Percentiles rank a stretch among this genome's conserved stretches.
phyloP scores from a whole-genome alignment of 1,140 invertebrate species.

The Diachasmimorpha longicaudata region DNA sequence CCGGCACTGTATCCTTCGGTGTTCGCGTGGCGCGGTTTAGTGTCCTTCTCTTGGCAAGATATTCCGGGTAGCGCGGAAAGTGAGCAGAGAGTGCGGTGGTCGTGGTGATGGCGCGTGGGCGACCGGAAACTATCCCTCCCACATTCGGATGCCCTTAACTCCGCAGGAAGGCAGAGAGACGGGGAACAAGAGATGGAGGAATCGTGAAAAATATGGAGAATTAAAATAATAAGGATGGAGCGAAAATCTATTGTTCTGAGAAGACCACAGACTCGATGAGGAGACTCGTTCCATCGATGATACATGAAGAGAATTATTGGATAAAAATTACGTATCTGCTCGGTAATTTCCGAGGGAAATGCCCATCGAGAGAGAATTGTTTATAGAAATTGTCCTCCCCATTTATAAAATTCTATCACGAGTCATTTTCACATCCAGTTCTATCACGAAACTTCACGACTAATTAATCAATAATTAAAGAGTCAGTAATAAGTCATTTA shows the following conservation, averaged over 20 bases:
- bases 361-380: too few relatives aligned
- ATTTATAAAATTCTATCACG: too few relatives aligned
- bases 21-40: slow-evolving; percentile 1
- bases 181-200: not conserved
- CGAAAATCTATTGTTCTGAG: not conserved
- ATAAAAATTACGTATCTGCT: too few relatives aligned
- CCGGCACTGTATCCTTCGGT: not conserved
- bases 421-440: too few relatives aligned
- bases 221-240: not conserved
- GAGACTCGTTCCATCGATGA: too few relatives aligned
- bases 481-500: too few relatives aligned
- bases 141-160: slow-evolving; percentile 47
- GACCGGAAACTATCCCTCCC: slow-evolving; percentile 58
- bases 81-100: slow-evolving; percentile 38
- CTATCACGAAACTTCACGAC: too few relatives aligned
- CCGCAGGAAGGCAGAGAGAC: not conserved
- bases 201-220: not conserved
- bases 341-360: too few relatives aligned
- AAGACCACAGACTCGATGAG: not conserved
- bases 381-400: too few relatives aligned
- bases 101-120: slow-evolving; percentile 46
- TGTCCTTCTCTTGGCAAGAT: not conserved
- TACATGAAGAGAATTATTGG: too few relatives aligned
- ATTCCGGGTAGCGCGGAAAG: slow-evolving; percentile 41
- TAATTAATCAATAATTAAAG: too few relatives aligned